Evolutionary conservation across 2,888 invertebrate genomes (phyloP), one percentile per base, ranked within the genome.

Genomic region (Apomyelois bistriatella): DNA sequence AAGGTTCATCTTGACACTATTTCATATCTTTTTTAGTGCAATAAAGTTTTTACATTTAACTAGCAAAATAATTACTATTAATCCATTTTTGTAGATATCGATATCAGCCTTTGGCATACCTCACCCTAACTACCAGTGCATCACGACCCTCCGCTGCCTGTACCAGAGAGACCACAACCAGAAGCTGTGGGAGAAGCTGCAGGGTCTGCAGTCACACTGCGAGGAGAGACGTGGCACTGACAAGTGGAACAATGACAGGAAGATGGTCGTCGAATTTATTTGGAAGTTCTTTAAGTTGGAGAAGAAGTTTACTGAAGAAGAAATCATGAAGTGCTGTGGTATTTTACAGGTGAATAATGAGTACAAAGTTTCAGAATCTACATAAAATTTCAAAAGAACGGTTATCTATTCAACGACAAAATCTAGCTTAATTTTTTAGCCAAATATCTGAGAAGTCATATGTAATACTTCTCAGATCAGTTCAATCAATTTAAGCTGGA

Each of bases 121-220:
- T 0, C 95, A 96, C 82, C 96, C 96, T 0, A 93, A 92, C 64
- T 96, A 96, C 76, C 94, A 94, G 65, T 94, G 94, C 70, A 91
- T 96, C 53, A 93, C 93, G 2, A 92, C 94, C 0, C 82, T 96
- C n/a, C 91, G 96, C 35, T 94, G 94, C 54, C 74, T 96, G 6
- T 93, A 94, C 63, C 91, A 95, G 58, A 91, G 93, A 17, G 92
- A 94, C 56, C 90, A 91, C 36, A 79, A 94, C 58, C 86, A 91
- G 6, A 89, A 91, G 38, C 84, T 92, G 12, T 96, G 95, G 92
- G 70, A 82, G 9, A 92, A 92, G 67, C 83, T 96, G 13, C 84
- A 91, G 52, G 74, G 86, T 1, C 82, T 95, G 13, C 92, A 96
- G 73, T 93, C 94, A 0, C 94, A 96, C 69, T 92, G 92, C 58